Conservation (phyloP, 2,888 invertebrate species). For the Parnassius mnemosyne region DNA sequence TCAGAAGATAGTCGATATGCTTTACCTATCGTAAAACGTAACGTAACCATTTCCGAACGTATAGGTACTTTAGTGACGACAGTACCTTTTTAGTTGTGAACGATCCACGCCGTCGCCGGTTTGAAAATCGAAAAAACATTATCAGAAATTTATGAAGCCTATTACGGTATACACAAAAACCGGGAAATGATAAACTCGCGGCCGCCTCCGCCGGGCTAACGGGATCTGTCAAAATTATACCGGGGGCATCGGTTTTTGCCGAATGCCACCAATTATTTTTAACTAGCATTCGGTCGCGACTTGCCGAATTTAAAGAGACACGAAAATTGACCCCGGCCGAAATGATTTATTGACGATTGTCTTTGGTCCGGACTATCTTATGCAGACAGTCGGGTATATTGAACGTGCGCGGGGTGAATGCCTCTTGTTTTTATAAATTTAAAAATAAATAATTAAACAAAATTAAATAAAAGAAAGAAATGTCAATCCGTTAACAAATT, state of each 20-base stretch:
- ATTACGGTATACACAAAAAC: constrained; percentile 66
- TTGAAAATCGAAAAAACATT: constrained; percentile 59
- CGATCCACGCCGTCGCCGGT: constrained; percentile 36
- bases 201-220: constrained; percentile 51
- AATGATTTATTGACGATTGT: constrained; percentile 25
- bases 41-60: too few relatives aligned
- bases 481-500: background rate
- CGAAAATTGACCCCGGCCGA: constrained; percentile 25
- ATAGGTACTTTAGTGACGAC: too few relatives aligned
- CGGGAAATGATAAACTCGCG: constrained; percentile 61
- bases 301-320: constrained; percentile 24
- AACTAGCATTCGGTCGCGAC: constrained; percentile 35
- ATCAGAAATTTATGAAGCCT: constrained; percentile 74
- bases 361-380: constrained; percentile 12
- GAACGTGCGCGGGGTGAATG: constrained; percentile 2
- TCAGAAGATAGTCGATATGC: too few relatives aligned
- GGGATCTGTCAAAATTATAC: constrained; percentile 61
- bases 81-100: constrained; percentile 9
- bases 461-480: background rate
- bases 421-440: constrained; percentile 5
- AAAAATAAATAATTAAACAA: constrained; percentile 10
- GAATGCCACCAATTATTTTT: constrained; percentile 57
- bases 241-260: constrained; percentile 42
- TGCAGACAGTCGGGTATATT: constrained; percentile 1
- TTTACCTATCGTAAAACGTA: too few relatives aligned